Conservation (phyloP, 2,113 vertebrate species). For the Hemibagrus wyckioides region DNA sequence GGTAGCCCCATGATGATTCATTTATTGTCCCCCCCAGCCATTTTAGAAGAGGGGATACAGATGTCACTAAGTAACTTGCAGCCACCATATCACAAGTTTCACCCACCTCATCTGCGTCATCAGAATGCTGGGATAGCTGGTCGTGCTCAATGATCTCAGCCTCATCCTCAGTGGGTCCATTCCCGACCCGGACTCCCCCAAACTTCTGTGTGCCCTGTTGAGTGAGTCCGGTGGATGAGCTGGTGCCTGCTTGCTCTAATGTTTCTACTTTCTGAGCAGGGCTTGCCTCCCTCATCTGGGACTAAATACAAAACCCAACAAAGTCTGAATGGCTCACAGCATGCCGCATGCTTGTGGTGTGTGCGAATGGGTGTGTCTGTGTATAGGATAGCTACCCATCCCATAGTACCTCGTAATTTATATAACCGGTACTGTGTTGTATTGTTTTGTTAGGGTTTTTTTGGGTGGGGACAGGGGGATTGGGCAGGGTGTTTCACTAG, state of each 20-base stretch:
- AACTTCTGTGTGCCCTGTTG: conserved; percentile 98
- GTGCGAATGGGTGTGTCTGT: conserved; percentile 6
- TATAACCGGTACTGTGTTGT: neutral
- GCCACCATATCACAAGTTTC: neutral
- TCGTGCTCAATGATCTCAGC: conserved; percentile 99
- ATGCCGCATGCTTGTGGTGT: conserved; percentile 55
- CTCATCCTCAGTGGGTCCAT: conserved; percentile 97
- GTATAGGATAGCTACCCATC: neutral
- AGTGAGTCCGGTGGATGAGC: conserved; percentile 79
- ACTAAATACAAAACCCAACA: conserved; percentile 82
- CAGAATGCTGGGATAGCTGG: conserved; percentile 95
- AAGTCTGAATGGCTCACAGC: conserved; percentile 76
- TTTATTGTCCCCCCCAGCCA: no score
- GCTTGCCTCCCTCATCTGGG: conserved; percentile 77
- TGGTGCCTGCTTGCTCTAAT: conserved; percentile 79
- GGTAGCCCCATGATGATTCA: no score
- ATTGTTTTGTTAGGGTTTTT: neutral
- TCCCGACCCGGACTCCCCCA: conserved; percentile 95
- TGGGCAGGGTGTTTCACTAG: neutral
- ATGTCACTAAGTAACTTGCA: no score
- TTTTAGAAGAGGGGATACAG: no score
- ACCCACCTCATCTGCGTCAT: conserved; percentile 94
- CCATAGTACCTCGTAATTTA: neutral
- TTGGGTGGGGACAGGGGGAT: neutral
- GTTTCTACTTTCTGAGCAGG: conserved; percentile 78